These are phyloP conservation scores for Cryptocephalus primarius DNA, from an alignment of 2,888 invertebrate species.

Conservation along the genomic window DNA sequence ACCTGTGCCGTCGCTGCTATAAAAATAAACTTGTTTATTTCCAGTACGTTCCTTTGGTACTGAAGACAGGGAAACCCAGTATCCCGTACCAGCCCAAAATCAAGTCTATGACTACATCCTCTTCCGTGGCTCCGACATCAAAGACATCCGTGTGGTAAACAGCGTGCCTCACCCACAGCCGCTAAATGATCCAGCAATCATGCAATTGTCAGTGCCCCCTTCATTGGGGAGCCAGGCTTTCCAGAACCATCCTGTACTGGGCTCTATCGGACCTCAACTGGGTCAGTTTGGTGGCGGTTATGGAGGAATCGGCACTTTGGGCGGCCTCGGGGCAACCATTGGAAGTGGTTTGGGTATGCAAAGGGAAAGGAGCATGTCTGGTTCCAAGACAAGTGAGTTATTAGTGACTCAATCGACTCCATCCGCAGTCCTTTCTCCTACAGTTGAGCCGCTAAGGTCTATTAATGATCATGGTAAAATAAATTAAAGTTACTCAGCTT, in stretches of 20 bases:
- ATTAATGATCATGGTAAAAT: slow-evolving; percentile 37
- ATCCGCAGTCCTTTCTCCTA: slow-evolving; percentile 34
- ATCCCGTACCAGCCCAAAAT: slow-evolving; percentile 91
- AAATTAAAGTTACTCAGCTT: slow-evolving; percentile 12
- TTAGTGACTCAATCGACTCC: slow-evolving; percentile 25
- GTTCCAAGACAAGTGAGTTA: slow-evolving; percentile 55
- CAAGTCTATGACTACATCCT: slow-evolving; percentile 98
- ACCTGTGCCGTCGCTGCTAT: neutral
- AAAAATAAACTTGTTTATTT: slow-evolving; percentile 22
- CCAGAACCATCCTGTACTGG: slow-evolving; percentile 63
- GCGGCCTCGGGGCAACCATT: slow-evolving; percentile 26
- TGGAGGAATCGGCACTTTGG: slow-evolving; percentile 36
- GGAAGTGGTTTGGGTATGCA: slow-evolving; percentile 37
- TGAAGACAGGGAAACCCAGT: slow-evolving; percentile 92
- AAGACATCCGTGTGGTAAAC: slow-evolving; percentile 94
- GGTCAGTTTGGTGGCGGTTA: slow-evolving; percentile 39
- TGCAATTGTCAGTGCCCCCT: slow-evolving; percentile 75
- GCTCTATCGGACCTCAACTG: slow-evolving; percentile 39
- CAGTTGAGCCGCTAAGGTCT: slow-evolving; percentile 35
- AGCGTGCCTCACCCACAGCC: slow-evolving; percentile 68
- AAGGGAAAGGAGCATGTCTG: slow-evolving; percentile 29
- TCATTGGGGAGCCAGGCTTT: slow-evolving; percentile 51
- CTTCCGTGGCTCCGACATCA: slow-evolving; percentile 96
- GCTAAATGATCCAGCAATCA: slow-evolving; percentile 93
- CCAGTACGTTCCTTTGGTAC: slow-evolving; percentile 97